Evolutionary conservation across 1,140 invertebrate species (phyloP).

Genomic region (Drosophila miranda): DNA sequence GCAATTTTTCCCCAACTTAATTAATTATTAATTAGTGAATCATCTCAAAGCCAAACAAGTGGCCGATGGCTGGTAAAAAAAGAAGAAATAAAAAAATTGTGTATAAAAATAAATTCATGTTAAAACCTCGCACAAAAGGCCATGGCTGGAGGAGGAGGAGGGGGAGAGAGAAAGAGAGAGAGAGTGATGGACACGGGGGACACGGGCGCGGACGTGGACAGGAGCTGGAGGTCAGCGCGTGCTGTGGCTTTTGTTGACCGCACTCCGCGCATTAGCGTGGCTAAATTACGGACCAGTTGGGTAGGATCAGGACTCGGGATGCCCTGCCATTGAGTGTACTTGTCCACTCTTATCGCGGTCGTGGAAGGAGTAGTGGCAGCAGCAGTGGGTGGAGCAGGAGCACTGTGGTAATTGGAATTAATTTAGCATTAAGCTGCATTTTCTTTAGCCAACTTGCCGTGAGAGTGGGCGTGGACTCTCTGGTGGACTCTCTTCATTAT

Average conservation of each 20-base stretch:
- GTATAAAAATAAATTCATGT: slow-evolving; percentile 68
- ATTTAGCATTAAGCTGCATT: slow-evolving; percentile 80
- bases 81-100: slow-evolving; percentile 34
- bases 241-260: slow-evolving; percentile 70
- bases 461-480: slow-evolving; percentile 15
- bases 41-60: slow-evolving; percentile 70
- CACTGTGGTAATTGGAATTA: slow-evolving; percentile 76
- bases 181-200: neutral
- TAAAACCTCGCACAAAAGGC: slow-evolving; percentile 64
- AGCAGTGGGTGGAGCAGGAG: slow-evolving; percentile 12
- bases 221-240: slow-evolving; percentile 50
- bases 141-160: slow-evolving; percentile 2
- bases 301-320: slow-evolving; percentile 10
- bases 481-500: slow-evolving; percentile 32
- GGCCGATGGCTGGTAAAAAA: slow-evolving; percentile 32
- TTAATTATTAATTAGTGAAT: slow-evolving; percentile 78
- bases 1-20: slow-evolving; percentile 65
- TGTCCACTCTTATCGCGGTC: slow-evolving; percentile 44
- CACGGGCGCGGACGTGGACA: neutral
- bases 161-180: neutral
- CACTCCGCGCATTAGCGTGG: slow-evolving; percentile 69
- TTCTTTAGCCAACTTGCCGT: slow-evolving; percentile 67
- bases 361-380: slow-evolving; percentile 17
- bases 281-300: slow-evolving; percentile 54
- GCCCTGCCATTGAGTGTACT: slow-evolving; percentile 39